A percentile compares a stretch with the other conserved stretches of the same genome.
Evolutionary conservation across 37 sponge, comb jelly and placozoan species (phyloP).

Genomic region (Chondrilla cf. caribensis): DNA sequence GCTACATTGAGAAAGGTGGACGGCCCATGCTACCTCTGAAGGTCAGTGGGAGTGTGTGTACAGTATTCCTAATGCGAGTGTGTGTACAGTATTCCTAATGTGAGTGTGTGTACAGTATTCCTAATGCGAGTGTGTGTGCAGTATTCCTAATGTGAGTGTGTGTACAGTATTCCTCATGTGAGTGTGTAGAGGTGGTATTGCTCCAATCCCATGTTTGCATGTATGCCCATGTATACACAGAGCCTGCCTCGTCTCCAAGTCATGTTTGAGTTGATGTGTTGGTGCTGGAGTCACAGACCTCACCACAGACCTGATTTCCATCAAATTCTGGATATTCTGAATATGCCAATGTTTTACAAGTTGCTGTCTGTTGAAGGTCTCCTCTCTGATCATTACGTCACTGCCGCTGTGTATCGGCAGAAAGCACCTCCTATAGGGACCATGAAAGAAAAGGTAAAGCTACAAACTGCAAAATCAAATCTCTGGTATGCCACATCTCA

Average conservation of each 20-base stretch:
- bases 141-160: neutral
- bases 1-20: conserved; percentile 36
- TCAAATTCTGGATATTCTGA: conserved; percentile 35
- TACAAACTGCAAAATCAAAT: neutral
- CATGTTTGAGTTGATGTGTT: conserved; percentile 83
- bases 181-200: neutral
- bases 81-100: neutral
- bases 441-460: neutral
- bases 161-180: neutral
- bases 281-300: conserved; percentile 84
- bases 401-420: conserved; percentile 23
- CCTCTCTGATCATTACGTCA: neutral
- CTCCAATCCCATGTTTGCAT: neutral
- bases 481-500: conserved; percentile 2
- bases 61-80: neutral
- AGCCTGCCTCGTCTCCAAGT: conserved; percentile 31
- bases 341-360: neutral
- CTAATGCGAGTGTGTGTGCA: neutral
- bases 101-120: neutral
- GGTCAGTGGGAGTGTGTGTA: conserved; percentile 10
- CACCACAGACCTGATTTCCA: conserved; percentile 63
- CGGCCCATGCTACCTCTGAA: conserved; percentile 52
- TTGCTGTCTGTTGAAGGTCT: conserved; percentile 29
- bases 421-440: neutral
- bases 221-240: conserved; percentile 11